Evolutionary conservation across 2,113 vertebrate genomes (phyloP), one percentile per base, ranked within the genome.

Genomic region (Paracanthobrama guichenoti): DNA sequence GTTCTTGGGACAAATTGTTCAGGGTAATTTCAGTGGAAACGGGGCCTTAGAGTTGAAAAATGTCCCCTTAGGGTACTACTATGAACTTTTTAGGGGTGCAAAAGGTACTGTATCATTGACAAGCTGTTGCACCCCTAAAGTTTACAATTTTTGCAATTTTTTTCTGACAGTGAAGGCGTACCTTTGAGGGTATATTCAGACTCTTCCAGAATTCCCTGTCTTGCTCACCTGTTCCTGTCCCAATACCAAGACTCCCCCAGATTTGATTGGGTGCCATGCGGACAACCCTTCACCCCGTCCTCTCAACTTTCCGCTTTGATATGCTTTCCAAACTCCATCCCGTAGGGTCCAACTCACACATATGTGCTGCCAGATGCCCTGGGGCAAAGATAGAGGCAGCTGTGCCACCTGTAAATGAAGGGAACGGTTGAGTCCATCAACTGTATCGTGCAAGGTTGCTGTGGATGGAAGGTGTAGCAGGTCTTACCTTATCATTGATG

Each of bases 241-340:
- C 89, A 99, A 92, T 85, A 99, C 96, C 57, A 99, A 92, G 75
- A 98, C 89, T 0, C 98, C 98, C 4, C 97, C 96, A 13, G 97
- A 96, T 90, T 96, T 97, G 93, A 99, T 96, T 85, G 97, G 94
- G 6, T 99, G 97, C 98, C 98, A 99, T 82, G 98, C 95, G 0
- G 98, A 97, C 89, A 99, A 92, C 55, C 97, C 97, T 85, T 99
- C 97, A 0, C 97, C 96, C 0, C 95, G 93, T 0, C 95, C 97
- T 87, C 92, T 95, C 90, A 97, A 92, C 74, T 96, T 96, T 0
- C 98, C 98, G 0, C 97, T 94, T 90, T 98, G 96, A 87, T 94
- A 95, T 67, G 93, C 95, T 84, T 94, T 93, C 98, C 97, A 99
- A 86, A 97, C 95, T 4, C 98, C 98, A 0, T 99, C 98, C 71